These are phyloP conservation scores for Alces alces DNA, from an alignment of 2,113 vertebrate genomes.

Conservation along the genomic window DNA sequence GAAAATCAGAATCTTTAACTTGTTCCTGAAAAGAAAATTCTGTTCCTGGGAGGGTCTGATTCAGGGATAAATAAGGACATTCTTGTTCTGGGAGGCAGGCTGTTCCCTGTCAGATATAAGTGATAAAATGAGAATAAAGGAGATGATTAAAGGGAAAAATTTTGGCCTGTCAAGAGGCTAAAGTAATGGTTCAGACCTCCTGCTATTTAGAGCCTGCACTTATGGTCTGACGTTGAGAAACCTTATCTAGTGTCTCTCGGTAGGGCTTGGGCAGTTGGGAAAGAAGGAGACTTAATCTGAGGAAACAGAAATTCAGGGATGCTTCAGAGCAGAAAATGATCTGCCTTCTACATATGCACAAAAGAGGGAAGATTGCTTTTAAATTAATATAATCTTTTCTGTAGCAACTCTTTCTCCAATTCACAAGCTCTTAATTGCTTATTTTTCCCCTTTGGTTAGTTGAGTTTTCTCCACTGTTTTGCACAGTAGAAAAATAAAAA, in stretches of 20 bases:
- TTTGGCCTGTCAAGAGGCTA: neutral
- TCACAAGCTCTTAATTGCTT: neutral
- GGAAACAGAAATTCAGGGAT: neutral
- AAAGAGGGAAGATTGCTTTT: neutral
- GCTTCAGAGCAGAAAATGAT: neutral
- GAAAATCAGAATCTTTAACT: neutral
- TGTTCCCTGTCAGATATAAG: constrained; percentile 9
- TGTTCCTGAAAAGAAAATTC: neutral
- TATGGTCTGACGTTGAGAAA: neutral
- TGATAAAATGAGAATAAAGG: neutral
- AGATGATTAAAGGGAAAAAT: neutral
- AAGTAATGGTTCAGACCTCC: neutral
- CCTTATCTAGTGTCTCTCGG: neutral
- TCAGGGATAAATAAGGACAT: neutral
- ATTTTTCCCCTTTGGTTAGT: neutral
- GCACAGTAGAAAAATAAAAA: neutral
- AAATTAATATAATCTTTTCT: constrained; percentile 1
- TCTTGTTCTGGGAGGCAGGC: neutral
- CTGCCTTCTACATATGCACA: neutral
- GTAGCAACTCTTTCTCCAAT: neutral
- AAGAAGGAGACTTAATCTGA: neutral
- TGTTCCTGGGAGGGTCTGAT: neutral
- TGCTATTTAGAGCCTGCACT: neutral
- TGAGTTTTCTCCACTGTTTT: neutral
- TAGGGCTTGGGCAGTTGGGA: neutral